These are phyloP conservation scores for Taxidea taxus DNA, from an alignment of 2,113 vertebrate species.

Conservation along the genomic window DNA sequence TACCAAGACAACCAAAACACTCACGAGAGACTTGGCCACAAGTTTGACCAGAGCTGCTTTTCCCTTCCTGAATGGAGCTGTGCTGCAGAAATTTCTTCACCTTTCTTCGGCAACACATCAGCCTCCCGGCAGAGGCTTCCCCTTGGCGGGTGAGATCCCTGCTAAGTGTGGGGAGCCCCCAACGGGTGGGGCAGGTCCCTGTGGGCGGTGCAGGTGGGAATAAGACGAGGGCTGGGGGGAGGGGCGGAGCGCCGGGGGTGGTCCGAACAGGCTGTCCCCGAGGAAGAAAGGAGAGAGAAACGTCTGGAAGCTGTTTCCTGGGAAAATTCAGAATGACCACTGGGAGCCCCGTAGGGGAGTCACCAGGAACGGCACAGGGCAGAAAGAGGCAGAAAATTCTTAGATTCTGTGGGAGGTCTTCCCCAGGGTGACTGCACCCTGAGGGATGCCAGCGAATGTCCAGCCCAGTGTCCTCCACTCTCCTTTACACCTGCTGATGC, in stretches of 20 bases:
- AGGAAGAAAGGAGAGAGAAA: neutral
- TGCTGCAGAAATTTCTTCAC: constrained; percentile 30
- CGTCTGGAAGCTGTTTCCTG: neutral
- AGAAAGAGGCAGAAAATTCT: neutral
- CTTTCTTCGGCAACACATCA: constrained; percentile 8
- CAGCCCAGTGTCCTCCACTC: neutral
- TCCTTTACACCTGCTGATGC: neutral
- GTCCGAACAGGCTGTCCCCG: neutral
- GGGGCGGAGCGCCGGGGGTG: rapidly evolving
- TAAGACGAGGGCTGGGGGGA: neutral
- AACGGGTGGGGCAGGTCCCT: neutral
- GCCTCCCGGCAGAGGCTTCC: neutral
- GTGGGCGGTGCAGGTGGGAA: neutral
- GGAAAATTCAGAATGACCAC: neutral
- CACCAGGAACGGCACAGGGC: rapidly evolving
- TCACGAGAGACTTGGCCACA: constrained; percentile 46
- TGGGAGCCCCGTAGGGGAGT: neutral
- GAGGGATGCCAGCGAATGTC: neutral
- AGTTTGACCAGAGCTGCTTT: constrained; percentile 11
- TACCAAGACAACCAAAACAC: constrained; percentile 58
- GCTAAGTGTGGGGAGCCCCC: neutral
- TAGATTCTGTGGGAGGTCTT: neutral
- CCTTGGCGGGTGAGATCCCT: constrained; percentile 45
- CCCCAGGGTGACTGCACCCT: too few relatives aligned
- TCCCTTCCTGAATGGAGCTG: neutral